These are phyloP conservation scores for Andrena marginata DNA, from an alignment of 2,888 invertebrate genomes.

Conservation along the genomic window DNA sequence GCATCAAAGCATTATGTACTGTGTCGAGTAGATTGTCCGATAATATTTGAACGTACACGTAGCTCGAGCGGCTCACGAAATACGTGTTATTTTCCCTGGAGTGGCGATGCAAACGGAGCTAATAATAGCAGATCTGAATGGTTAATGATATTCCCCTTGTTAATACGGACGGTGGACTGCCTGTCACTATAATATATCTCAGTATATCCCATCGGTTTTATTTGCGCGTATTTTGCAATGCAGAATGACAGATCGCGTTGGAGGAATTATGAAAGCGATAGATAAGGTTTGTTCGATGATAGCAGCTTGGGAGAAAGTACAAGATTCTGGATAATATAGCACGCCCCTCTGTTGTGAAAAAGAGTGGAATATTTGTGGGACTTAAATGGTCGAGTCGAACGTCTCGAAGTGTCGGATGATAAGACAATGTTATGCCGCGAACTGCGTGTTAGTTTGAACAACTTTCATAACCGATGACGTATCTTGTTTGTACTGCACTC, in stretches of 20 bases:
- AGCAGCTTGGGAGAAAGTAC: background rate
- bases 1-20: background rate
- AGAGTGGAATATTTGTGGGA: background rate
- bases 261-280: background rate
- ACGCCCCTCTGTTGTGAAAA: background rate
- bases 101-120: background rate
- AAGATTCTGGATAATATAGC: background rate
- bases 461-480: background rate
- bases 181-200: background rate
- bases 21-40: background rate
- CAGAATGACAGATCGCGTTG: background rate
- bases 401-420: background rate
- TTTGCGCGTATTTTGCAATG: background rate
- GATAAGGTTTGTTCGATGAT: background rate
- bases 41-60: background rate
- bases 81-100: background rate
- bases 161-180: background rate
- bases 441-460: background rate
- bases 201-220: background rate
- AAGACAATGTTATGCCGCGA: background rate
- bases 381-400: background rate
- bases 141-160: slow-evolving; percentile 7
- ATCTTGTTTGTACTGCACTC: background rate
- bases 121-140: background rate
- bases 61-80: background rate